A percentile compares a stretch with the other conserved stretches of the same genome.
Evolutionary conservation across 2,888 invertebrate genomes (phyloP).

Genomic region (Sphinx pinastri): DNA sequence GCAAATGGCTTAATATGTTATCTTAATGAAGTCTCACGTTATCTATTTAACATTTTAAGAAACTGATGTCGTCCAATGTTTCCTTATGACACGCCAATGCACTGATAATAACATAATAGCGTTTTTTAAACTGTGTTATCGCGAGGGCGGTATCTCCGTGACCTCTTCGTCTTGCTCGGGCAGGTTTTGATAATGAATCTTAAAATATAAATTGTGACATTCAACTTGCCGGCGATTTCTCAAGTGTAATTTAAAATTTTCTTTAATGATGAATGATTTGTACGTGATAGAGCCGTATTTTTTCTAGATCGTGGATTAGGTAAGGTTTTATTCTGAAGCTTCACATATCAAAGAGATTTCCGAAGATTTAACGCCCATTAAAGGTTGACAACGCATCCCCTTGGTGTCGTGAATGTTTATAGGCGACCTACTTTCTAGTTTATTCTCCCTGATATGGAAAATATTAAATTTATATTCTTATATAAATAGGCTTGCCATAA

Average conservation of each 20-base stretch:
- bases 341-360: no score
- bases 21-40: not conserved
- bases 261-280: not conserved
- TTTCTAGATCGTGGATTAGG: no score
- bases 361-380: no score
- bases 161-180: not conserved
- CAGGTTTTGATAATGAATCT: constrained; percentile 7
- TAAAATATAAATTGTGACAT: not conserved
- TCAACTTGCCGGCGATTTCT: not conserved
- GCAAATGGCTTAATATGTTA: not conserved
- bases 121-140: constrained; percentile 8
- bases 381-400: no score
- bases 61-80: not conserved
- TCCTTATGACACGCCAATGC: constrained; percentile 5
- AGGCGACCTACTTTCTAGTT: no score
- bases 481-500: no score
- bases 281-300: no score
- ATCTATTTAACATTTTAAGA: not conserved
- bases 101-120: constrained; percentile 5
- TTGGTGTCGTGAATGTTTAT: no score
- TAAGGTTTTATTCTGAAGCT: no score
- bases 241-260: not conserved
- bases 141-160: not conserved
- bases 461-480: no score
- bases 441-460: no score